Evolutionary conservation across 2,797 vertebrate species (phyloP).

Genomic region (Microctenopoma steveboyesi): DNA sequence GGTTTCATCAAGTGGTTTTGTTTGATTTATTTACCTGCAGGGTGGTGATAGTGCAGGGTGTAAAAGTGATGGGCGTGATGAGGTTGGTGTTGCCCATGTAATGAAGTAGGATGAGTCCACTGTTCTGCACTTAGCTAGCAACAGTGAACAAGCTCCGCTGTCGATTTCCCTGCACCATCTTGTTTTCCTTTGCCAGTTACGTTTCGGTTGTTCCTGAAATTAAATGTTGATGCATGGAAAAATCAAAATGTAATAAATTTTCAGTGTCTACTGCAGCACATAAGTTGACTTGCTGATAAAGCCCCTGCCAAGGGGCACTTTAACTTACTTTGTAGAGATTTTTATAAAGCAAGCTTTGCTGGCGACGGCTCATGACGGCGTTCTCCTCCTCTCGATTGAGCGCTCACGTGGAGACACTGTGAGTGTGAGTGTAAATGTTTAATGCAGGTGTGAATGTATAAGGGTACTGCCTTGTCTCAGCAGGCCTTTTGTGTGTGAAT

Average conservation of each 20-base stretch:
- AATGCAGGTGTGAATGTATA: slow-evolving; percentile 15
- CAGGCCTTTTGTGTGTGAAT: slow-evolving; percentile 2
- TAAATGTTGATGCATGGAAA: too few relatives aligned
- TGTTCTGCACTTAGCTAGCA: slow-evolving; percentile 40
- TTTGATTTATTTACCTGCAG: slow-evolving; percentile 54
- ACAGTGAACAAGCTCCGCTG: slow-evolving; percentile 38
- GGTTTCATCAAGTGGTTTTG: slow-evolving; percentile 46
- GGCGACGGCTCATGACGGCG: slow-evolving; percentile 14
- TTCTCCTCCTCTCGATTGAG: slow-evolving; percentile 16
- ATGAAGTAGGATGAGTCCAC: slow-evolving; percentile 57
- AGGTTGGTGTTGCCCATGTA: slow-evolving; percentile 55
- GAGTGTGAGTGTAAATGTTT: slow-evolving; percentile 14
- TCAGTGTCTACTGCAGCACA: slow-evolving; percentile 12
- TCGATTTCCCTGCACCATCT: slow-evolving; percentile 27
- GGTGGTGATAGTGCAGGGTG: slow-evolving; percentile 53
- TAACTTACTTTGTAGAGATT: slow-evolving; percentile 3
- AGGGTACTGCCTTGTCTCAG: neutral
- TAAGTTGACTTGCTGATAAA: neutral
- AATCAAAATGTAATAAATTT: neutral
- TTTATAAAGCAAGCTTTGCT: slow-evolving; percentile 23
- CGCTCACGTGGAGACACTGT: slow-evolving; percentile 27
- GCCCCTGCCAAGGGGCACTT: slow-evolving; percentile 9
- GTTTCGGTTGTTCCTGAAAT: slow-evolving; percentile 7
- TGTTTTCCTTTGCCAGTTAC: slow-evolving; percentile 16
- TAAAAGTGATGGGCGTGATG: slow-evolving; percentile 52